phyloP scores from a whole-genome alignment of 2,113 vertebrate species.

The Leptodactylus fuscus region DNA sequence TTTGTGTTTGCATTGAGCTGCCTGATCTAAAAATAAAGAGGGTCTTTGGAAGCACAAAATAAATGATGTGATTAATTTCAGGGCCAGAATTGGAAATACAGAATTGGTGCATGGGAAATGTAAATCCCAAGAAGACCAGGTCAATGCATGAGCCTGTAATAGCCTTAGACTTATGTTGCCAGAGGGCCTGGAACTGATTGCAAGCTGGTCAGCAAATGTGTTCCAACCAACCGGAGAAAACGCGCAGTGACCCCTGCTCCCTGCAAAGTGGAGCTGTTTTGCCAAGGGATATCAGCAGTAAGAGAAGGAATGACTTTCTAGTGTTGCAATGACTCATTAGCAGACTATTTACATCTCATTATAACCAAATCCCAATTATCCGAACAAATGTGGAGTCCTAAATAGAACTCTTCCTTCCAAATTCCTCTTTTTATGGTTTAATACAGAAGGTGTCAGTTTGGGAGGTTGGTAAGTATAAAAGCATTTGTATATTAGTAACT shows the following conservation, averaged over 20 bases:
- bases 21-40: slow-evolving; percentile 3
- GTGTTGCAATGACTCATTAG: slow-evolving; percentile 22
- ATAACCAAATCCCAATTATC: slow-evolving; percentile 32
- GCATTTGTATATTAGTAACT: neutral
- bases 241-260: neutral
- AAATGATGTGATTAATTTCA: slow-evolving; percentile 42
- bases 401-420: neutral
- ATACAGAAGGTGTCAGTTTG: neutral
- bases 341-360: slow-evolving; percentile 42
- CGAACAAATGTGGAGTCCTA: neutral
- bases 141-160: slow-evolving; percentile 27
- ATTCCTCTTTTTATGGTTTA: neutral
- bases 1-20: slow-evolving; percentile 58
- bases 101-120: neutral
- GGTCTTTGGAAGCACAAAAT: slow-evolving; percentile 17
- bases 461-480: neutral
- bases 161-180: slow-evolving; percentile 40
- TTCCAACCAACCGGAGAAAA: slow-evolving; percentile 26
- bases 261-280: slow-evolving; percentile 23
- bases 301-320: slow-evolving; percentile 3
- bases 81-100: slow-evolving; percentile 39
- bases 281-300: slow-evolving; percentile 25
- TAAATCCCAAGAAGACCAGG: slow-evolving; percentile 27
- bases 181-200: slow-evolving; percentile 33
- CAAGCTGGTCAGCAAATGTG: slow-evolving; percentile 45